A percentile compares a stretch with the other conserved stretches of the same genome.
Evolutionary conservation across 2,797 vertebrate genomes (phyloP).

Genomic region (Parauchenoglanis punctatus): DNA sequence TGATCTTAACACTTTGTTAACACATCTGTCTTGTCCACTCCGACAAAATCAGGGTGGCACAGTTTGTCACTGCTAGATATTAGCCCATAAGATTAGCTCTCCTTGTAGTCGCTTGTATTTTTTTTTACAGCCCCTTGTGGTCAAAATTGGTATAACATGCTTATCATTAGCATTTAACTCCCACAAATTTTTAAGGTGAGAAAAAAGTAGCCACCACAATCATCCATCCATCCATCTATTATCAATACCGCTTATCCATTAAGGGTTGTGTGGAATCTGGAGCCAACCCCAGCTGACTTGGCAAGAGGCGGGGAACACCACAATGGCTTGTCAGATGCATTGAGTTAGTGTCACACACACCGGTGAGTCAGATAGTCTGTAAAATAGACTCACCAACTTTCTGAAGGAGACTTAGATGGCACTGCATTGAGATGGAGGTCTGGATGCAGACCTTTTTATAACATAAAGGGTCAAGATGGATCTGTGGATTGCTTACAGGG

Average conservation of each 20-base stretch:
- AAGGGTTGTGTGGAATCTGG: no score
- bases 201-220: background rate
- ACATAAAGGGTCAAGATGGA: background rate
- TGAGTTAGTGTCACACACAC: no score
- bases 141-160: background rate
- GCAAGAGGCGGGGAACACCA: no score
- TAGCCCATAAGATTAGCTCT: background rate
- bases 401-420: slow-evolving; percentile 34
- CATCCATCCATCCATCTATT: no score
- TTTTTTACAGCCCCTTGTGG: background rate
- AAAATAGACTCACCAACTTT: slow-evolving; percentile 40
- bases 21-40: background rate
- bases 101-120: background rate
- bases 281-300: no score
- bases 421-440: slow-evolving; percentile 8
- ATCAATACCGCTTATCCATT: no score
- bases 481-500: background rate
- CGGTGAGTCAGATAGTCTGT: no score
- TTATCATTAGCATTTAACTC: background rate
- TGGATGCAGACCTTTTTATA: background rate
- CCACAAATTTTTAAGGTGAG: background rate
- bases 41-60: background rate
- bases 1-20: background rate
- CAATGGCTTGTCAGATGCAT: no score
- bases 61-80: background rate